These are phyloP conservation scores for Cynopterus sphinx DNA, from an alignment of 2,797 vertebrate genomes.

Conservation along the genomic window DNA sequence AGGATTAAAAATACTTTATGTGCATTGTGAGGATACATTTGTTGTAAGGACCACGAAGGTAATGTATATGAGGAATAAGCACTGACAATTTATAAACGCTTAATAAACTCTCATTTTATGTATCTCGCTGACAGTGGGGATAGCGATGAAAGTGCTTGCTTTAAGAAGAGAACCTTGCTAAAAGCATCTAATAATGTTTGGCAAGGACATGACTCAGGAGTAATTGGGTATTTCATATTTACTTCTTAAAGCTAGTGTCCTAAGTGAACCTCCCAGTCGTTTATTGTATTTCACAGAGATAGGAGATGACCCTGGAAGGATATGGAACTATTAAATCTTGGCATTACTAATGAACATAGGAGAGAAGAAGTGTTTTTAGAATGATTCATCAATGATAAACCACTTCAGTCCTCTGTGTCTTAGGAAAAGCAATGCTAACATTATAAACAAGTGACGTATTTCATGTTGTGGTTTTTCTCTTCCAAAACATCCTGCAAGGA, in stretches of 20 bases:
- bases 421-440: neutral
- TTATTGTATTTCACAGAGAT: neutral
- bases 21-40: neutral
- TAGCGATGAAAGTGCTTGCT: neutral
- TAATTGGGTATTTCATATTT: neutral
- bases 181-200: neutral
- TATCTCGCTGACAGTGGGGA: neutral
- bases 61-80: neutral
- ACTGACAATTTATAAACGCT: neutral
- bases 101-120: neutral
- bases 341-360: neutral
- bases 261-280: neutral
- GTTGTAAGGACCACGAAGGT: neutral
- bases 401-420: neutral
- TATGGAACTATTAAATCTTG: neutral
- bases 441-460: neutral
- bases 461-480: constrained; percentile 35
- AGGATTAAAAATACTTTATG: neutral
- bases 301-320: neutral
- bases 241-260: neutral
- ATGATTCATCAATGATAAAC: neutral
- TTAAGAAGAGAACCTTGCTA: neutral
- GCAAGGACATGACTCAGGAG: neutral
- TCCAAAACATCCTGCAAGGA: neutral
- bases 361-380: neutral